These are phyloP conservation scores for Nomia melanderi DNA, from an alignment of 1,140 invertebrate species.

Conservation along the genomic window DNA sequence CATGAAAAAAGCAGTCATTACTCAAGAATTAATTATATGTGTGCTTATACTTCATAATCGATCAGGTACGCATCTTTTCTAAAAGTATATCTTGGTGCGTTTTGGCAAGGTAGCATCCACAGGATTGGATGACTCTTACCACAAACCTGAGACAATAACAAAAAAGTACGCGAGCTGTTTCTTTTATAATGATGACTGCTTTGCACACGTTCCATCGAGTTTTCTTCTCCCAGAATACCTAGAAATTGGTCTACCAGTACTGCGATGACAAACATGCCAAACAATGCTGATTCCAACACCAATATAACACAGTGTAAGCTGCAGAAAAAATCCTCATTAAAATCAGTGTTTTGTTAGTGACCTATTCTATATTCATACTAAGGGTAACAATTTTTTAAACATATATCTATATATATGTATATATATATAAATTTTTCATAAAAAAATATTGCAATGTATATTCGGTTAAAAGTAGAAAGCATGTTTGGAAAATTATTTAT, in stretches of 20 bases:
- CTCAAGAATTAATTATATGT: conserved; percentile 2
- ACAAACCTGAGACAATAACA: conserved; percentile 90
- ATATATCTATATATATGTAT: too few relatives aligned
- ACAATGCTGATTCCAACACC: conserved; percentile 90
- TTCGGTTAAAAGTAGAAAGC: background rate
- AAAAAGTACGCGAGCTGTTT: conserved; percentile 82
- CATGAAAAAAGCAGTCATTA: conserved; percentile 3
- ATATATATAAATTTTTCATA: too few relatives aligned
- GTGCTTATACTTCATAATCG: conserved; percentile 82
- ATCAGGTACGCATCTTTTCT: conserved; percentile 83
- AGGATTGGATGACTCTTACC: conserved; percentile 86
- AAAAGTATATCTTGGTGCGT: conserved; percentile 80
- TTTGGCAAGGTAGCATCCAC: conserved; percentile 85
- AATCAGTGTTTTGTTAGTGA: conserved; percentile 5
- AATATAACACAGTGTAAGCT: conserved; percentile 93
- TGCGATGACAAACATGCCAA: conserved; percentile 94
- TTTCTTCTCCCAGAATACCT: conserved; percentile 92
- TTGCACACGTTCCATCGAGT: conserved; percentile 90
- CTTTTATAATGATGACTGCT: conserved; percentile 85
- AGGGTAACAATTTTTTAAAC: background rate
- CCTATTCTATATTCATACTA: background rate
- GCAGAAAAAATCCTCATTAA: conserved; percentile 71
- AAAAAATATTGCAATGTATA: too few relatives aligned
- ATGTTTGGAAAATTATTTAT: background rate
- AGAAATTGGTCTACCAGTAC: conserved; percentile 95